Conservation (phyloP, 2,797 vertebrate genomes). For the Acrossocheilus fasciatus region DNA sequence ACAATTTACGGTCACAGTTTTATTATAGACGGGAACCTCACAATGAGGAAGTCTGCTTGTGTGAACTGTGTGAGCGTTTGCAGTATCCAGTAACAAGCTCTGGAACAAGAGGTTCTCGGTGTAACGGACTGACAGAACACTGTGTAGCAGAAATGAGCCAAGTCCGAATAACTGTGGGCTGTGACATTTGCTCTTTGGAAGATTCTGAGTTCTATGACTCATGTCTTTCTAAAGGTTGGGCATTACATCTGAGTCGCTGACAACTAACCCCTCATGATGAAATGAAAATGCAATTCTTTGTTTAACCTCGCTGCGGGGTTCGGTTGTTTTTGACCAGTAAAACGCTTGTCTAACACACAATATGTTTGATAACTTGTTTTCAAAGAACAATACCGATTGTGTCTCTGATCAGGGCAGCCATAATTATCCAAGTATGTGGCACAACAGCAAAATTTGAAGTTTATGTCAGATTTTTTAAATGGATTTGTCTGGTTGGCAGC, state of each 20-base stretch:
- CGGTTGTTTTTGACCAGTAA: not conserved
- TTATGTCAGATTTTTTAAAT: not conserved
- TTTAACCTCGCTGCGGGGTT: slow-evolving; percentile 1
- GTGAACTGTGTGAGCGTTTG: not conserved
- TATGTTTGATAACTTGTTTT: not conserved
- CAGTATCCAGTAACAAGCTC: slow-evolving; percentile 30
- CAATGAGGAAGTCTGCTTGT: not conserved
- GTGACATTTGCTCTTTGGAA: slow-evolving; percentile 53
- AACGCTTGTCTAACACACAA: not conserved
- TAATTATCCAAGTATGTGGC: not conserved
- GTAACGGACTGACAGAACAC: slow-evolving; percentile 15
- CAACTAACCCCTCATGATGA: slow-evolving; percentile 31
- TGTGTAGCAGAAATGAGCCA: slow-evolving; percentile 34
- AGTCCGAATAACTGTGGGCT: slow-evolving; percentile 44
- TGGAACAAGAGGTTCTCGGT: slow-evolving; percentile 17
- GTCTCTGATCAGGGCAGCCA: not conserved
- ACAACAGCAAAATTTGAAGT: not conserved
- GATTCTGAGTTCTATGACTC: slow-evolving; percentile 43
- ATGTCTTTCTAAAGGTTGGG: slow-evolving; percentile 46
- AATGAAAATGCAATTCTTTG: slow-evolving; percentile 36
- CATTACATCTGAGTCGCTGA: slow-evolving; percentile 32
- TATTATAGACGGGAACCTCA: not conserved
- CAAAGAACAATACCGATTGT: not conserved
- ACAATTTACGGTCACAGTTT: slow-evolving; percentile 5
- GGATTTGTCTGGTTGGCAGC: not conserved